Evolutionary conservation across 2,797 vertebrate species (phyloP), one percentile per base, ranked within the genome.

Genomic region (Rhinogobio ventralis): DNA sequence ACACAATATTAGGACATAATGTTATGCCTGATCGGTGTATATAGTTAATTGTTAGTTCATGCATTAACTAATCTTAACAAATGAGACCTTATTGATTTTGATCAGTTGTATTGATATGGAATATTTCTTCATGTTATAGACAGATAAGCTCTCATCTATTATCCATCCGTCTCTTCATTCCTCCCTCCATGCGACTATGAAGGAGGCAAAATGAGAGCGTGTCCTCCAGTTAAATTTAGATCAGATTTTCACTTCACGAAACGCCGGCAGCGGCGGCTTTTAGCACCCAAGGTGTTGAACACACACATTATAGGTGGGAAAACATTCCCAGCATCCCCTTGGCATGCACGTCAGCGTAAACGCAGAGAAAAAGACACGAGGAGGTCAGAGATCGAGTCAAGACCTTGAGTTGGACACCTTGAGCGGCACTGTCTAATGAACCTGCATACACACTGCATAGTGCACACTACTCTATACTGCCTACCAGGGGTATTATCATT

Each of bases 271-370:
- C 86, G 88, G 72, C 84, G 86, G 93, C 92, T 93, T 93, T 94
- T 92, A 94, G 90, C 92, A 89, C 93, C 90, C 72, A 39, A 88
- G 90, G 89, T 90, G 90, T 87, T 87, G 88, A 87, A 72, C 88
- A 88, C 87, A 89, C 86, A 88, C 87, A 87, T 89, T 86, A 83
- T 85, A 88, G 88, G 90, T 91, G 90, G 89, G 86, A 91, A 91
- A 89, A 87, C 86, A 90, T 87, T 84, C 75, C 74, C 86, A 77
- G 42, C 20, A 67, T 88, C 86, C 88, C 83, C 81, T 67, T 39
- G 88, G 82, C 84, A 84, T 73, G 80, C 77, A 75, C 45, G 79
- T 82, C 64, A 77, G 64, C 17, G 7, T 19, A 30, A 28, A 72
- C 49, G 42, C 53, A 42, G 28, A 73, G 85, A 72, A 20, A 76